A percentile compares a stretch with the other conserved stretches of the same genome.
Conservation (phyloP, 2,888 invertebrate genomes). For the Trachelus troglodyta region DNA sequence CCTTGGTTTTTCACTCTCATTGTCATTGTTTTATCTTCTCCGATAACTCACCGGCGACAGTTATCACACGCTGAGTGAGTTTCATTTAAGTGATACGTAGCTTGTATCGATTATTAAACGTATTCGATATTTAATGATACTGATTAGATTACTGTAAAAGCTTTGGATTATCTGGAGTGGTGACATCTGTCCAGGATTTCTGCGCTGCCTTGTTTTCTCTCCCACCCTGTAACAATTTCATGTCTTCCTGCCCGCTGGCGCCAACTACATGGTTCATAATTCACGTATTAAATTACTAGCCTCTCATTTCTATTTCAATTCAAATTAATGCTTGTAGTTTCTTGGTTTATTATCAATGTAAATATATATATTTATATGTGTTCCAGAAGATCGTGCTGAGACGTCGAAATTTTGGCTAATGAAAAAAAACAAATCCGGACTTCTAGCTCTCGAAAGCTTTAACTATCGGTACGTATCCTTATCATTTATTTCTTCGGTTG, state of each 20-base stretch:
- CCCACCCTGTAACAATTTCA: background rate
- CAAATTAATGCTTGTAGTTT: no score
- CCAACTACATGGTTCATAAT: background rate
- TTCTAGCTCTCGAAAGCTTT: background rate
- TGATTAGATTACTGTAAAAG: conserved; percentile 63
- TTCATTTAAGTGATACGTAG: conserved; percentile 34
- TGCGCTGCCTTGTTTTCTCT: background rate
- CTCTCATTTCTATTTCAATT: background rate
- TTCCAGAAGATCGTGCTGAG: conserved; percentile 25
- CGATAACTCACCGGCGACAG: background rate
- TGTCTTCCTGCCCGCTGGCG: background rate
- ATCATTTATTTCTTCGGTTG: conserved; percentile 17
- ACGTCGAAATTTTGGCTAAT: conserved; percentile 17
- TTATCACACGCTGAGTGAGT: conserved; percentile 27
- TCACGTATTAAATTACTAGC: background rate
- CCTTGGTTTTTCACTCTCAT: background rate
- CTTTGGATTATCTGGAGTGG: conserved; percentile 58
- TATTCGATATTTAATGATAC: conserved; percentile 58
- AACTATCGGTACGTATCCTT: conserved; percentile 27
- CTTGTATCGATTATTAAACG: conserved; percentile 54
- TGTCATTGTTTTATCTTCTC: background rate
- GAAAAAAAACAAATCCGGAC: conserved; percentile 28
- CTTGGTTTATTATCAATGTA: background rate
- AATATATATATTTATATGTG: conserved; percentile 20
- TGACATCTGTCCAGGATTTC: conserved; percentile 51